Conservation (phyloP, 2,888 invertebrate species). For the Oasisia sp. region DNA sequence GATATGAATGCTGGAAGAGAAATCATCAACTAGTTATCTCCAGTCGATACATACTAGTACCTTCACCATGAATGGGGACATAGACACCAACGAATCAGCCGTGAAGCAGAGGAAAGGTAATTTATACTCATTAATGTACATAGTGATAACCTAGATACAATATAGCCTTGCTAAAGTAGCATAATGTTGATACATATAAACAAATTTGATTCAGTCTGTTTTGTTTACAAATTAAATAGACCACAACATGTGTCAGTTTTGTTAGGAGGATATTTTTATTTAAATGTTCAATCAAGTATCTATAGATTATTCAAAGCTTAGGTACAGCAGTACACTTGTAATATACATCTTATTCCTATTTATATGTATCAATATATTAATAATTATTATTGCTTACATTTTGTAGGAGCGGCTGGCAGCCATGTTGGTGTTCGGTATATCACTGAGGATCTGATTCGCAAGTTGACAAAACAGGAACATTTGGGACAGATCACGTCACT, state of each 20-base stretch:
- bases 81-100: not conserved
- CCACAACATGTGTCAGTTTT: not conserved
- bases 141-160: not conserved
- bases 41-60: not conserved
- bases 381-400: not conserved
- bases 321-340: not conserved
- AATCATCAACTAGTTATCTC: not conserved
- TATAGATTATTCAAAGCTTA: not conserved
- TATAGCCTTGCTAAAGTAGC: too few species aligned
- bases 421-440: constrained; percentile 61
- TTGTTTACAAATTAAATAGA: not conserved
- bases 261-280: not conserved
- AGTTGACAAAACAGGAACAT: constrained; percentile 57
- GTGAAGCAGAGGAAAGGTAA: not conserved
- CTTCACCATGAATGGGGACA: constrained; percentile 5
- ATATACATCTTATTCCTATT: not conserved
- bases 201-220: too few species aligned
- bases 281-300: not conserved
- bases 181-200: too few species aligned
- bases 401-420: not conserved
- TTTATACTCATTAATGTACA: not conserved
- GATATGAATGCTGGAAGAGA: not conserved
- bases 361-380: too few species aligned
- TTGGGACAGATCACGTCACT: constrained; percentile 56
- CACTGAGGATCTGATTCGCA: constrained; percentile 60